A percentile compares a stretch with the other conserved stretches of the same genome.
phyloP scores from a whole-genome alignment of 2,113 vertebrate species.

The Acinonyx jubatus region DNA sequence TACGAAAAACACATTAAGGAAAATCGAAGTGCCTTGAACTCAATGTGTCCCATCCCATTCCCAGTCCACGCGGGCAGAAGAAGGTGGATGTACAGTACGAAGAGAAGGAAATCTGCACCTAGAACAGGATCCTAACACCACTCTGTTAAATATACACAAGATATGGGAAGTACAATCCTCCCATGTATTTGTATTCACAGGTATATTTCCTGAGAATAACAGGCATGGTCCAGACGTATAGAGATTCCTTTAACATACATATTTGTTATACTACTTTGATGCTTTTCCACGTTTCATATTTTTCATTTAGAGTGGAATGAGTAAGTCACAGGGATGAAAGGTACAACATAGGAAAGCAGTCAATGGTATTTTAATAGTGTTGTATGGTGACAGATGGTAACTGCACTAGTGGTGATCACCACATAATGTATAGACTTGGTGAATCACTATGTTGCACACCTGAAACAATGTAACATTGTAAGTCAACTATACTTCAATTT shows the following conservation, averaged over 20 bases:
- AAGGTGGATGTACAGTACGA: neutral
- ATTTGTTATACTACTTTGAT: neutral
- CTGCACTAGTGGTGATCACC: neutral
- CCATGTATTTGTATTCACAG: neutral
- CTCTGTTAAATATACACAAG: neutral
- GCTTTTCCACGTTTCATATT: neutral
- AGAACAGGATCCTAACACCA: neutral
- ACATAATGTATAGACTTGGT: neutral
- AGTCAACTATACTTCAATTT: neutral
- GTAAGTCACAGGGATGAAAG: neutral
- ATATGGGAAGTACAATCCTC: neutral
- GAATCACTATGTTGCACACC: neutral
- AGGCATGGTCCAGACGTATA: neutral
- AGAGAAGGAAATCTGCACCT: neutral
- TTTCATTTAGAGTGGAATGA: neutral
- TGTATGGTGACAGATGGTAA: neutral
- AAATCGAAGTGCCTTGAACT: neutral
- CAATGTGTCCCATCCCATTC: neutral
- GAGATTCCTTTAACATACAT: neutral
- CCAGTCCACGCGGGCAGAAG: neutral
- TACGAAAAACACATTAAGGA: neutral
- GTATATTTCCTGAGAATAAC: neutral
- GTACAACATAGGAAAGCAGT: neutral
- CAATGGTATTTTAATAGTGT: neutral
- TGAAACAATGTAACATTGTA: neutral